These are phyloP conservation scores for Tenthredo notha DNA, from an alignment of 2,888 invertebrate genomes.

Conservation along the genomic window DNA sequence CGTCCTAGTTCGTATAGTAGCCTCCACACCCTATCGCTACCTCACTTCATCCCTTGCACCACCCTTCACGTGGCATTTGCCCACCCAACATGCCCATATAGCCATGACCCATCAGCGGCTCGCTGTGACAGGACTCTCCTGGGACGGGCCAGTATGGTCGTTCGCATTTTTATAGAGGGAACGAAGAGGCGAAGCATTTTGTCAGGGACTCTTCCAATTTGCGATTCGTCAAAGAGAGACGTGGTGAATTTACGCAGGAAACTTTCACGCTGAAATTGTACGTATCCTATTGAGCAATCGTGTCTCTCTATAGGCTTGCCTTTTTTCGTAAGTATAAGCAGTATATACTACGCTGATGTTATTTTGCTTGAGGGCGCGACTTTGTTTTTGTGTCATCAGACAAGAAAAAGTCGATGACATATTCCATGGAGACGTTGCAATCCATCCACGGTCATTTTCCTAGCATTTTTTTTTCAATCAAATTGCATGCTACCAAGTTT, in stretches of 20 bases:
- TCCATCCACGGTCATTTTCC: not conserved
- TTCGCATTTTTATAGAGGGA: slow-evolving; percentile 52
- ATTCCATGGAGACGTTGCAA: not conserved
- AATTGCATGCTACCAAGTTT: slow-evolving; percentile 24
- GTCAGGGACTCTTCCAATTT: slow-evolving; percentile 50
- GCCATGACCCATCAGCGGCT: slow-evolving; percentile 74
- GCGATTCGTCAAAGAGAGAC: slow-evolving; percentile 49
- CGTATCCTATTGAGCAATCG: not conserved
- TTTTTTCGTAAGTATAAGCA: not conserved
- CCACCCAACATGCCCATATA: slow-evolving; percentile 70
- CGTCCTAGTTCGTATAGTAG: slow-evolving; percentile 73
- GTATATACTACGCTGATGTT: not conserved
- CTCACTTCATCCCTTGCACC: slow-evolving; percentile 53
- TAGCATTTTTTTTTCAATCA: not conserved
- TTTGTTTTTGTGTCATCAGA: not conserved
- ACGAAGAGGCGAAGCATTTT: slow-evolving; percentile 25
- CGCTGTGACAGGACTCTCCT: slow-evolving; percentile 76
- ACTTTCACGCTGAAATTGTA: not conserved
- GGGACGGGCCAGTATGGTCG: slow-evolving; percentile 65
- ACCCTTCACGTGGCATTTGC: slow-evolving; percentile 58
- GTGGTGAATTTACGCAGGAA: slow-evolving; percentile 23
- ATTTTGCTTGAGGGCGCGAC: not conserved
- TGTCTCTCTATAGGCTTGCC: not conserved
- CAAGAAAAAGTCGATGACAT: not conserved
- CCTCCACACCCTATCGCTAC: slow-evolving; percentile 62